These are phyloP conservation scores for Caenorhabditis doughertyi DNA, from an alignment of 2,888 invertebrate genomes.

Conservation along the genomic window DNA sequence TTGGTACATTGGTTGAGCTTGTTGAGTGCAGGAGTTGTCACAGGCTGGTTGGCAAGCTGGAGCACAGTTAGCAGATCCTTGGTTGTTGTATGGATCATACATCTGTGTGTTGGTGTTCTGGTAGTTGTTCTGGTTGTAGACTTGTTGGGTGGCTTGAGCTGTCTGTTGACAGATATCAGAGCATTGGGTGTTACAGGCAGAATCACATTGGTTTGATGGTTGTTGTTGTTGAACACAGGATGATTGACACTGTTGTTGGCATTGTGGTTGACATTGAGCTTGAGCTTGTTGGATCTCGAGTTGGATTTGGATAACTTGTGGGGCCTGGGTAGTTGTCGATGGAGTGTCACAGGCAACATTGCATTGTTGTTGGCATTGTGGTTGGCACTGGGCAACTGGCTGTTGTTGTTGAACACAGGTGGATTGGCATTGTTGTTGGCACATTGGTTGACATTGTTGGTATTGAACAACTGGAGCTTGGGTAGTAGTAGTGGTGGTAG, in stretches of 20 bases:
- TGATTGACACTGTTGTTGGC: constrained; percentile 70
- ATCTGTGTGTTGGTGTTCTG: constrained; percentile 29
- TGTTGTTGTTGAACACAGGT: constrained; percentile 59
- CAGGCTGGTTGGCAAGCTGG: constrained; percentile 67
- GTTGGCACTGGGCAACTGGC: constrained; percentile 58
- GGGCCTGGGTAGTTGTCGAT: constrained; percentile 63
- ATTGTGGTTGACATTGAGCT: constrained; percentile 68
- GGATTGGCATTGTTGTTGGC: constrained; percentile 63
- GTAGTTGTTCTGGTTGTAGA: constrained; percentile 19
- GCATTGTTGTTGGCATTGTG: constrained; percentile 63
- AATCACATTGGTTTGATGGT: constrained; percentile 63
- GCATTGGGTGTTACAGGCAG: constrained; percentile 66
- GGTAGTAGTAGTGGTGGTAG: constrained; percentile 52
- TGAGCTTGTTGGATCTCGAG: constrained; percentile 52
- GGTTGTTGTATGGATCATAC: constrained; percentile 48
- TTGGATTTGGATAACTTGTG: constrained; percentile 60
- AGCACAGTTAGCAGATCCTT: constrained; percentile 28
- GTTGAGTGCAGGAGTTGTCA: constrained; percentile 52
- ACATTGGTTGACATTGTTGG: constrained; percentile 63
- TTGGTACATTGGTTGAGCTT: constrained; percentile 57
- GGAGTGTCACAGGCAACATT: constrained; percentile 54
- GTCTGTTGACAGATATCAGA: constrained; percentile 63
- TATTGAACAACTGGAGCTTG: constrained; percentile 60
- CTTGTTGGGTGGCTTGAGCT: constrained; percentile 44
- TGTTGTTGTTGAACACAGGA: constrained; percentile 70